A percentile compares a stretch with the other conserved stretches of the same genome.
Evolutionary conservation across 2,888 invertebrate genomes (phyloP).

Genomic region (Pseudococcus viburni): DNA sequence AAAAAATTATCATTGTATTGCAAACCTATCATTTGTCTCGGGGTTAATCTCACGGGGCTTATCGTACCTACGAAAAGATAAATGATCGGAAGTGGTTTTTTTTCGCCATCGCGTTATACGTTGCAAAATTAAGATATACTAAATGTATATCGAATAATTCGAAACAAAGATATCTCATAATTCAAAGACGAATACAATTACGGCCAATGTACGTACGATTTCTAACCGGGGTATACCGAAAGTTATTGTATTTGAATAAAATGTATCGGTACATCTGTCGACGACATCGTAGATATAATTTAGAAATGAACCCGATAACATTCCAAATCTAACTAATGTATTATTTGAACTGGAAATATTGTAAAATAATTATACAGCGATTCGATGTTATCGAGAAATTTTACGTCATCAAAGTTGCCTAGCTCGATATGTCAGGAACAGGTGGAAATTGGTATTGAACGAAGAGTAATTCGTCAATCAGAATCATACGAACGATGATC

Average conservation of each 20-base stretch:
- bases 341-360: background rate
- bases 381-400: background rate
- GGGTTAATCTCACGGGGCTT: slow-evolving; percentile 44
- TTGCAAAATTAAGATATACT: slow-evolving; percentile 35
- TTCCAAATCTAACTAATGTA: background rate
- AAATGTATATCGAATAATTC: slow-evolving; percentile 25
- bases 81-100: slow-evolving; percentile 26
- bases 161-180: slow-evolving; percentile 26
- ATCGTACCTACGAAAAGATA: slow-evolving; percentile 39
- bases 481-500: background rate
- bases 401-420: slow-evolving; percentile 3
- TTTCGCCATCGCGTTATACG: background rate
- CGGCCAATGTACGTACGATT: background rate
- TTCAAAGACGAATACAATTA: slow-evolving; percentile 18
- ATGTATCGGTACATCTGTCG: background rate
- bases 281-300: slow-evolving; percentile 16
- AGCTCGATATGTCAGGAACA: background rate
- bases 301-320: background rate
- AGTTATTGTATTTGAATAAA: slow-evolving; percentile 47
- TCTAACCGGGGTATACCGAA: slow-evolving; percentile 16
- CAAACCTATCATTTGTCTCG: slow-evolving; percentile 31
- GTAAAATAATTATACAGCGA: background rate
- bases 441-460: background rate
- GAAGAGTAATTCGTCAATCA: background rate
- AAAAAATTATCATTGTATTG: slow-evolving; percentile 32